Evolutionary conservation across 2,113 vertebrate genomes (phyloP), one percentile per base, ranked within the genome.

Genomic region (Cnemophilus loriae): DNA sequence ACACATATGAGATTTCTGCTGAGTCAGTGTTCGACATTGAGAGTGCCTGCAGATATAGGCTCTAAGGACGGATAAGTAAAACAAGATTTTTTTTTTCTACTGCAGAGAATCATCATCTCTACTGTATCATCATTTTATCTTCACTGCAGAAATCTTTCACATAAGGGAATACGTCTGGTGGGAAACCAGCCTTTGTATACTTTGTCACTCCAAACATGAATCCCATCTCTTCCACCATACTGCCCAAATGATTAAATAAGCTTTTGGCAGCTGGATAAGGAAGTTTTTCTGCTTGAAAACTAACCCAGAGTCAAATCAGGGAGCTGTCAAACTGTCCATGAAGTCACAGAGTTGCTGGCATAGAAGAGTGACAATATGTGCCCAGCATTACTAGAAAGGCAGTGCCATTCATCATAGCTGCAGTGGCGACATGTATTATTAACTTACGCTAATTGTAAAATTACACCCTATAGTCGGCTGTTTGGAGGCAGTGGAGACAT

Each of bases 131-230:
- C 8, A 47, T 56, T 80, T 86, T 77, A 37, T 32, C 17, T 7
- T 89, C 64, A 49, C 6, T 59, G 42, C n/a, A 69, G 22, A 65
- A 89, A 10, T 3, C 21, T 49, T 78, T 90, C 75, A 33, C 16
- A 13, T 42, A 30, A 79, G 14, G 15, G 49, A 86, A 68, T 46
- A 57, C 0, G 0, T 50, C 19, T 59, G 8, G 9, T 55, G 23
- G 35, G 47, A 90, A 90, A 50, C 6, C 61, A 76, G 39, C 16
- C n/a, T 87, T 70, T 65, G 27, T 30, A 59, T 11, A 71, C 35
- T 28, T 83, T 69, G 22, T 56, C 37, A 37, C 24, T 41, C 16
- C 47, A 63, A n/a, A 55, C 1, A 0, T 37, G 9, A 23, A 64
- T 47, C 39, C 16, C 41, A 35, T 46, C 24, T 10, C 21, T 87